Base-by-base conservation (phyloP, 37 sponge, comb jelly and placozoan species). In the Theonella swinhoei region DNA sequence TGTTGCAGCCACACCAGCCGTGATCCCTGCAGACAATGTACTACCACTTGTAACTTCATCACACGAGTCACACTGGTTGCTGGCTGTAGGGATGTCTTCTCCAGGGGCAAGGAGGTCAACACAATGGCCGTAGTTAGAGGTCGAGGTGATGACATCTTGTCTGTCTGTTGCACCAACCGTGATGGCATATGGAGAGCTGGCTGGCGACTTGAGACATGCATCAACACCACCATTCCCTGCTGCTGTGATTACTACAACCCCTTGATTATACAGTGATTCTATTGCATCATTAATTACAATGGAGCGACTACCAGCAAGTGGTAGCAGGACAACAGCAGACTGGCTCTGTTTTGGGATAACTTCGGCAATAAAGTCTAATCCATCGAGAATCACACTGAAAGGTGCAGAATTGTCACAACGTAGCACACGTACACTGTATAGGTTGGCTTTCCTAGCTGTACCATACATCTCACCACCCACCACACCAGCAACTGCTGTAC, bases 91-190 rank as follows among this genome's bases (percentile, higher is more conserved):
- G 31, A 82, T 60, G 35, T 60, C 28, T 24, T 68, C 47, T 42
- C 77, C 88, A 29, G 88, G 88, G 35, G 88, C 81, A 75, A 88
- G 60, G 43, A 88, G 70, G 67, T 81, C 77, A 28, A 88, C 88
- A 64, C 88, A 88, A 20, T 24, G 38, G 20, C 88, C 88, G 17
- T 28, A 68, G 59, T 81, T 81, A 24, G 88, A 80, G 22, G 64
- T 60, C 76, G 31, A 34, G 35, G 73, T 64, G 8, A 83, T 34
- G 29, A 62, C 39, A 75, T 83, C 76, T 35, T 23, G 28, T 47
- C 41, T 34, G 43, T 62, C 33, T 39, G 84, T 83, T 25, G 65
- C 75, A 19, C 84, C 84, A 37, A 83, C 84, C 42, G 84, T 83
- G 71, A 83, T 74, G 37, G 76, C 84, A 65, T 37, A 11, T 0